phyloP scores from a whole-genome alignment of 2,113 vertebrate genomes.

The Dipodomys ordii region DNA sequence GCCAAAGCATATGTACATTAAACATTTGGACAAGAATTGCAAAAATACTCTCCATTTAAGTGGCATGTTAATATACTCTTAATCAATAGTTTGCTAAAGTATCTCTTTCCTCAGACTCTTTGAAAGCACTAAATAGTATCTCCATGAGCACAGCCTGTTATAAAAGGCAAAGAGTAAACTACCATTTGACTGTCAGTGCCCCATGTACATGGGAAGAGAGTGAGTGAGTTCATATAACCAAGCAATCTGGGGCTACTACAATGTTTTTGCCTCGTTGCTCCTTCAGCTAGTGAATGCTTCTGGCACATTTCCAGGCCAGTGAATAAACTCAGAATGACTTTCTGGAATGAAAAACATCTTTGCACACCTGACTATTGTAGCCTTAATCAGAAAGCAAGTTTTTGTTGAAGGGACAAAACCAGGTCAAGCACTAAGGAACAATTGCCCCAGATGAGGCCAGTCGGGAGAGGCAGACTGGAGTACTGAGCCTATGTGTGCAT shows the following conservation, averaged over 20 bases:
- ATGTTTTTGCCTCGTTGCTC: not conserved
- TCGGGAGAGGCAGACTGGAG: not conserved
- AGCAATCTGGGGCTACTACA: not conserved
- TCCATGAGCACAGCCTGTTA: not conserved
- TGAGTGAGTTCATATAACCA: not conserved
- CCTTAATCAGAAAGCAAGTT: not conserved
- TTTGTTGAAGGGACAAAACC: not conserved
- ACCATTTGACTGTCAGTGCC: accelerated
- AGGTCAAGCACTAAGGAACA: not conserved
- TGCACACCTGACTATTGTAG: not conserved
- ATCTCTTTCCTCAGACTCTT: not conserved
- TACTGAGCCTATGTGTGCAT: not conserved
- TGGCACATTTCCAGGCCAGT: not conserved
- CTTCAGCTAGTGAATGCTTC: not conserved
- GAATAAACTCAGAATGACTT: not conserved
- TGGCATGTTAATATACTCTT: not conserved
- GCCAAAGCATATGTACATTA: not conserved
- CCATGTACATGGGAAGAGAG: not conserved
- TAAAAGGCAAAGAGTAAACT: not conserved
- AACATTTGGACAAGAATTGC: not conserved
- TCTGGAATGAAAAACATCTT: slow-evolving; percentile 20
- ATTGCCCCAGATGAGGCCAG: not conserved
- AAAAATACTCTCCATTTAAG: not conserved
- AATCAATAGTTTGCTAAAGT: not conserved
- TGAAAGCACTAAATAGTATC: too few species aligned